Percentiles rank a stretch among this genome's conserved stretches.
phyloP scores from a whole-genome alignment of 2,888 invertebrate genomes.

The Proisotoma minuta region DNA sequence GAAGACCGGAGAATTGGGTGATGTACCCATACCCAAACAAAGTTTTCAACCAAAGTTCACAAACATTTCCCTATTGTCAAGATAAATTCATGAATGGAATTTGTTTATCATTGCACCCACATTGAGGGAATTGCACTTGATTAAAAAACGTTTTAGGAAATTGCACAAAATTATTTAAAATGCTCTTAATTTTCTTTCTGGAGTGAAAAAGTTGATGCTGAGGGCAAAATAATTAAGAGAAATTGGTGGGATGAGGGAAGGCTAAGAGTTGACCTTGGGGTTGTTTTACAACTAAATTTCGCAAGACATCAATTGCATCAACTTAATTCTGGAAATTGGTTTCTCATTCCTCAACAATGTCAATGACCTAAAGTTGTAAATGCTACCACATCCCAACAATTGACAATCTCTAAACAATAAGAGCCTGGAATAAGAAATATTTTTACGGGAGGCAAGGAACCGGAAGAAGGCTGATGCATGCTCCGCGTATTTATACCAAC shows the following conservation, averaged over 20 bases:
- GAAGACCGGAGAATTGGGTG: neutral
- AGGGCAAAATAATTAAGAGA: neutral
- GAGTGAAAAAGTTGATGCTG: neutral
- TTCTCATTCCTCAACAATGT: neutral
- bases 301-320: too few species aligned
- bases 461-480: neutral
- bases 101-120: constrained; percentile 2
- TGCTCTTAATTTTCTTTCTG: neutral
- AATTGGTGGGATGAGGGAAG: neutral
- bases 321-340: neutral
- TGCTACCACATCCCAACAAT: too few species aligned
- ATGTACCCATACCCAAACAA: neutral
- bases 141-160: neutral
- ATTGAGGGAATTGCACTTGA: neutral
- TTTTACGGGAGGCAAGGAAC: too few species aligned
- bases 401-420: neutral
- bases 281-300: too few species aligned
- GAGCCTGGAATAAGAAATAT: neutral
- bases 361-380: too few species aligned
- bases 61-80: neutral
- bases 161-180: neutral
- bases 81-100: neutral
- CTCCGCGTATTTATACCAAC: neutral
- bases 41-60: neutral
- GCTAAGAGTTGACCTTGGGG: neutral